Percentiles rank a stretch among this genome's conserved stretches.
Conservation (phyloP, 2,797 vertebrate genomes). For the Caiman crocodilus region DNA sequence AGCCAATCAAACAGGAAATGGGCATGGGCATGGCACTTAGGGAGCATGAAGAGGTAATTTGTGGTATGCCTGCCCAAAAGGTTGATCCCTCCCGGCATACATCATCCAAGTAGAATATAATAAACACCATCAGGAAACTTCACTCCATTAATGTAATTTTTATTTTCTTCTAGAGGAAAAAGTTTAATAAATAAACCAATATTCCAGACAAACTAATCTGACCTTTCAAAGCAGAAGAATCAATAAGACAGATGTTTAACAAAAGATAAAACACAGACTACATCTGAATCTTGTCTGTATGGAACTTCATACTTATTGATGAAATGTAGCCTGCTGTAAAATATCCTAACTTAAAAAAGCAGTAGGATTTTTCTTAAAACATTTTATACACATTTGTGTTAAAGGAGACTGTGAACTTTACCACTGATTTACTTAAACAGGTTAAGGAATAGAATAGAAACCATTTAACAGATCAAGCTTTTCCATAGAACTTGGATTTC, state of each 20-base stretch:
- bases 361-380: slow-evolving; percentile 23
- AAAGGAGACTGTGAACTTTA: slow-evolving; percentile 65
- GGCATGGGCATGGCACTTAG: too few species aligned
- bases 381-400: slow-evolving; percentile 56
- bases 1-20: too few species aligned
- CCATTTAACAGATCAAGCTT: not conserved
- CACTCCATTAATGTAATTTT: too few species aligned
- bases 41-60: not conserved
- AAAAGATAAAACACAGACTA: not conserved
- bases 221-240: not conserved
- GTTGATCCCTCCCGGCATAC: too few species aligned
- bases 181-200: not conserved
- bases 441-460: not conserved
- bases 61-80: not conserved
- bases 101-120: not conserved
- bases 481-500: not conserved
- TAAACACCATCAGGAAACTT: not conserved
- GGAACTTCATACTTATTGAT: slow-evolving; percentile 39
- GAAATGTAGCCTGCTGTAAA: slow-evolving; percentile 56
- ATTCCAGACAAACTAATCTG: not conserved
- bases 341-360: slow-evolving; percentile 42
- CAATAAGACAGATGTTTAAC: not conserved
- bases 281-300: slow-evolving; percentile 25
- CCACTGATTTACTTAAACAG: not conserved
- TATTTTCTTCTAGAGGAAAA: not conserved